A percentile compares a stretch with the other conserved stretches of the same genome.
Evolutionary conservation across 2,888 invertebrate species (phyloP).

Genomic region (Tinea trinotella): DNA sequence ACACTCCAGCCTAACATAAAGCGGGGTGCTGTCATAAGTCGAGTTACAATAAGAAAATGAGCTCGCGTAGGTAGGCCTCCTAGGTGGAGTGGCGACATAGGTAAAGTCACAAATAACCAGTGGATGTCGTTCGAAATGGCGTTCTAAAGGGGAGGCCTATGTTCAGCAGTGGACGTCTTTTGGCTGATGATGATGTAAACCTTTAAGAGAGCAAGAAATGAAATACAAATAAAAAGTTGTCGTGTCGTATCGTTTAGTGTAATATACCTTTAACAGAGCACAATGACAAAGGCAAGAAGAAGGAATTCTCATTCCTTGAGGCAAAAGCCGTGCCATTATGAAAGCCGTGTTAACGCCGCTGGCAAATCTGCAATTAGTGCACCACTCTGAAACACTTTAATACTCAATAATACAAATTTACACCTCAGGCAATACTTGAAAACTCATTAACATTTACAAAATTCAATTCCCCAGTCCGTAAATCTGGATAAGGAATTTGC

Average conservation of each 20-base stretch:
- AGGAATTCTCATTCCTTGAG: not conserved
- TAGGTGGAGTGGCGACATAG: too few relatives aligned
- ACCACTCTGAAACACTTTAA: not conserved
- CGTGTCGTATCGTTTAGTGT: not conserved
- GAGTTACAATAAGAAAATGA: too few relatives aligned
- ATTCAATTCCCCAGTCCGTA: not conserved
- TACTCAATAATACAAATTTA: constrained; percentile 9
- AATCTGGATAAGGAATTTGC: not conserved
- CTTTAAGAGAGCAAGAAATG: too few relatives aligned
- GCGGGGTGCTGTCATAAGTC: too few relatives aligned
- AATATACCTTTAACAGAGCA: not conserved
- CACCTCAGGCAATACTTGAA: constrained; percentile 5
- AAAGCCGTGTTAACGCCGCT: constrained; percentile 1
- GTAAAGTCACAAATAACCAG: too few relatives aligned
- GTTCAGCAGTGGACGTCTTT: too few relatives aligned
- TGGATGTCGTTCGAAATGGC: too few relatives aligned
- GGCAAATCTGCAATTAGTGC: constrained; percentile 12
- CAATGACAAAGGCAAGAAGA: not conserved
- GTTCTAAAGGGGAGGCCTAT: too few relatives aligned
- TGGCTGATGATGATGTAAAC: too few relatives aligned
- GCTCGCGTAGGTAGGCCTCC: too few relatives aligned
- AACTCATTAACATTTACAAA: constrained; percentile 7
- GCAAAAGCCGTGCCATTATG: not conserved
- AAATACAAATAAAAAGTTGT: too few relatives aligned
- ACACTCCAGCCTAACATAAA: too few relatives aligned